phyloP scores from a whole-genome alignment of 2,113 vertebrate genomes.

The Dipodomys merriami region DNA sequence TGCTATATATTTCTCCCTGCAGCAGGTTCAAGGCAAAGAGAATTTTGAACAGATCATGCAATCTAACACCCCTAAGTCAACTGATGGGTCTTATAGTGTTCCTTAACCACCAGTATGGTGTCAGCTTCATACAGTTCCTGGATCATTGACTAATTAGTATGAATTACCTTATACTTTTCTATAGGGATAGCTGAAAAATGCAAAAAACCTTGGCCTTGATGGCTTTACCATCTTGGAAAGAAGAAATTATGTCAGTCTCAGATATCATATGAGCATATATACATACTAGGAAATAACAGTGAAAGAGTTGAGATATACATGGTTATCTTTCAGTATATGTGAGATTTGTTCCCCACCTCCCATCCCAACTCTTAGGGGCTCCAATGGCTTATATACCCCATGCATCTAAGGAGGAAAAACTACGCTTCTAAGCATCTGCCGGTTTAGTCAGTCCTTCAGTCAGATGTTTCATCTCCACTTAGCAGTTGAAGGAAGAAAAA shows the following conservation, averaged over 20 bases:
- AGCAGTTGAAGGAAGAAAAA: neutral
- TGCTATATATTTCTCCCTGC: neutral
- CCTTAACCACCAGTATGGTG: neutral
- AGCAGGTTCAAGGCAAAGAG: neutral
- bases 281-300: neutral
- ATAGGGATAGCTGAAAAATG: neutral
- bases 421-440: neutral
- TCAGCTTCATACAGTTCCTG: neutral
- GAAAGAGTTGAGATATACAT: neutral
- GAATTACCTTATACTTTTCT: neutral
- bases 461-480: neutral
- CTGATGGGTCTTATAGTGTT: neutral
- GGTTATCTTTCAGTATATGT: no score
- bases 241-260: neutral
- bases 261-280: neutral
- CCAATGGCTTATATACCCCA: neutral
- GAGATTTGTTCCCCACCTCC: rapidly evolving
- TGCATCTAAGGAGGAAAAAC: neutral
- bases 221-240: neutral
- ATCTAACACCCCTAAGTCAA: neutral
- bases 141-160: neutral
- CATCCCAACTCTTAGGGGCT: neutral
- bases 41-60: neutral
- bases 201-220: neutral
- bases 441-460: neutral